Conservation (phyloP, 1,140 invertebrate genomes). For the Ceratosolen solmsi region DNA sequence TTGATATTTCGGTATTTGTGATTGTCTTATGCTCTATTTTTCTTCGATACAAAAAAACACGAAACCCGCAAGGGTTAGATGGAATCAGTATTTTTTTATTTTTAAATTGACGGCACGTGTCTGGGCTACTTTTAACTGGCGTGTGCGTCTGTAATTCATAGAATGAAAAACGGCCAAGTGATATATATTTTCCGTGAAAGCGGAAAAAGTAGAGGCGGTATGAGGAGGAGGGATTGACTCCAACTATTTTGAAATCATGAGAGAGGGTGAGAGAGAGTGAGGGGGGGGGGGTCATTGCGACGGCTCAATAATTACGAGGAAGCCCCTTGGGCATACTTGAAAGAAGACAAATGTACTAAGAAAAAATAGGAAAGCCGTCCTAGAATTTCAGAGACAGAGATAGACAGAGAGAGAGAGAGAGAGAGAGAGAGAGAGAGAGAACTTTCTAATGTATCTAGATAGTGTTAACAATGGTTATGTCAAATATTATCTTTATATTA, state of each 20-base stretch:
- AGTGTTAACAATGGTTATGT: too few species aligned
- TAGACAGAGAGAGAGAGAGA: too few species aligned
- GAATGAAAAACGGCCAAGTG: constrained; percentile 19
- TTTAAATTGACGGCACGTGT: constrained; percentile 42
- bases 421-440: too few species aligned
- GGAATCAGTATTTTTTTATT: constrained; percentile 41
- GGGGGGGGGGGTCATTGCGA: background rate
- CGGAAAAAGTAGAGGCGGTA: constrained; percentile 4
- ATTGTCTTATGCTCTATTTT: background rate
- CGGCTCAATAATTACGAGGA: background rate
- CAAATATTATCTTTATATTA: too few species aligned
- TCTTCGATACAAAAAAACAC: constrained; percentile 2
- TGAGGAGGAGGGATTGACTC: background rate
- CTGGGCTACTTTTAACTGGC: constrained; percentile 41
- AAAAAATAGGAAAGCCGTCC: constrained; percentile 20
- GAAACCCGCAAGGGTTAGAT: constrained; percentile 10
- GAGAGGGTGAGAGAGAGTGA: background rate
- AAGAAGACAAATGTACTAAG: constrained; percentile 11
- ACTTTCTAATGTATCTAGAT: too few species aligned
- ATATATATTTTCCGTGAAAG: constrained; percentile 24
- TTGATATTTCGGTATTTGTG: too few species aligned
- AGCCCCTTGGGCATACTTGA: background rate
- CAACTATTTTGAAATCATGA: constrained; percentile 43
- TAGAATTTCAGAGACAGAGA: background rate
- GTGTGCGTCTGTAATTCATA: constrained; percentile 24